These are phyloP conservation scores for Semnornis frantzii DNA, from an alignment of 2,113 vertebrate genomes.

Conservation along the genomic window DNA sequence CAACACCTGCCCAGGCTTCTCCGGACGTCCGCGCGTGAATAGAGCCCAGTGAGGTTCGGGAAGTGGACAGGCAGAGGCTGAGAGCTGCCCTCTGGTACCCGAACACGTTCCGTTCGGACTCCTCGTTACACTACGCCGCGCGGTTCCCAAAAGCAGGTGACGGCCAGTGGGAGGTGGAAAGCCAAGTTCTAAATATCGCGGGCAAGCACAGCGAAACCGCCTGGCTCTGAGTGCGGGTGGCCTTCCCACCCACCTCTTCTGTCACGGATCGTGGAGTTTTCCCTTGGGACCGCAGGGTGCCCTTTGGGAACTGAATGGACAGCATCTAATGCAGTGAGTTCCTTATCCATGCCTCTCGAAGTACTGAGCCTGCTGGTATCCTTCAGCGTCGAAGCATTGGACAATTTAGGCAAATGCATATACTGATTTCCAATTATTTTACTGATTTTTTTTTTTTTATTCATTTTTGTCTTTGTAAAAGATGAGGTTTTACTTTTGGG, in stretches of 20 bases:
- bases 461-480: not conserved
- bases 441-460: not conserved
- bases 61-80: not conserved
- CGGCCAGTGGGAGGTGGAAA: not conserved
- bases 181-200: fast-evolving
- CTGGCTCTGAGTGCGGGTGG: not conserved
- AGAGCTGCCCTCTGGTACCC: not conserved
- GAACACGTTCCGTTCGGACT: not conserved
- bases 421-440: not conserved
- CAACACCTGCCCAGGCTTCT: not conserved
- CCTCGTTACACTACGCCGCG: fast-evolving
- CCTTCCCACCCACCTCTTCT: not conserved
- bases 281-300: not conserved
- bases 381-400: not conserved
- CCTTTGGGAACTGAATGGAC: not conserved
- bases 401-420: not conserved
- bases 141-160: fast-evolving
- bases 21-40: not conserved
- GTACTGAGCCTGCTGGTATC: not conserved
- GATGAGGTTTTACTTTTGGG: not conserved
- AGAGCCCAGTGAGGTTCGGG: not conserved
- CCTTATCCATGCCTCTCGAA: not conserved
- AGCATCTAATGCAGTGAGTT: fast-evolving
- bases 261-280: not conserved
- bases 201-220: not conserved